These are phyloP conservation scores for Tinea semifulvella DNA, from an alignment of 2,888 invertebrate genomes.

Conservation along the genomic window DNA sequence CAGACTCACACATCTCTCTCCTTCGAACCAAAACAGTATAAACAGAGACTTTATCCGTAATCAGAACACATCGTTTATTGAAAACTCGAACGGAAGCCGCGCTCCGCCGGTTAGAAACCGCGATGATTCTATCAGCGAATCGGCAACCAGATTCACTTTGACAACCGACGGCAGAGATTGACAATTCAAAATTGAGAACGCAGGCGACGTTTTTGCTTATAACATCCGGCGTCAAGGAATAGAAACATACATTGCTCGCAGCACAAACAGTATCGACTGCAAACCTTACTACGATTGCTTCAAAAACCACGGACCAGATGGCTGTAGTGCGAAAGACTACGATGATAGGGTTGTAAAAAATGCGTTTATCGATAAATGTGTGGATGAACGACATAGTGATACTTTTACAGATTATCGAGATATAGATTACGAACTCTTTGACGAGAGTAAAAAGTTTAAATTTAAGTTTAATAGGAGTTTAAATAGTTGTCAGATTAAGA, in stretches of 20 bases:
- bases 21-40: constrained; percentile 54
- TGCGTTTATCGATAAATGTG: constrained; percentile 5
- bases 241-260: constrained; percentile 42
- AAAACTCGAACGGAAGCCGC: constrained; percentile 50
- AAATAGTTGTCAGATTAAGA: constrained; percentile 48
- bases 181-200: constrained; percentile 33
- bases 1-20: constrained; percentile 51
- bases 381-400: constrained; percentile 32
- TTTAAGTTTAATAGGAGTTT: constrained; percentile 56
- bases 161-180: constrained; percentile 54
- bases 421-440: constrained; percentile 34
- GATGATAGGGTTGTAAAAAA: neutral
- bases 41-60: constrained; percentile 47
- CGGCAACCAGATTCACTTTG: constrained; percentile 48
- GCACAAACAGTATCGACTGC: constrained; percentile 53
- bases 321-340: neutral
- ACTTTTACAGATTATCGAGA: constrained; percentile 40
- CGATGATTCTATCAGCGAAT: constrained; percentile 54
- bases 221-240: constrained; percentile 32
- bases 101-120: constrained; percentile 33
- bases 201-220: no score
- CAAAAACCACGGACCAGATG: constrained; percentile 29
- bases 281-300: constrained; percentile 59
- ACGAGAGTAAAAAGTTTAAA: constrained; percentile 40
- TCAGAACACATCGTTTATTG: constrained; percentile 58